Conservation (phyloP, 2,797 vertebrate species). For the Vultur gryphus region DNA sequence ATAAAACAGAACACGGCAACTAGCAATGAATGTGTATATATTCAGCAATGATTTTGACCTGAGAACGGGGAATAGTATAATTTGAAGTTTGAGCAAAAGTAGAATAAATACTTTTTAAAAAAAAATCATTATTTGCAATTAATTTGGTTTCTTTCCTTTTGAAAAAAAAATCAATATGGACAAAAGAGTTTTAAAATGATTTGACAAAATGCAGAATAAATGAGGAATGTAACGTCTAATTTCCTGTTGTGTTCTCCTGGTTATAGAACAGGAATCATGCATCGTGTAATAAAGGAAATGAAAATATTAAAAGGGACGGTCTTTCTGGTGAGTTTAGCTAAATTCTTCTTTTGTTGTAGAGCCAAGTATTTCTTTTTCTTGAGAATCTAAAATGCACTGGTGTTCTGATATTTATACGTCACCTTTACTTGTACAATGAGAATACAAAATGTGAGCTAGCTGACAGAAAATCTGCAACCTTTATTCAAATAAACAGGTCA, state of each 20-base stretch:
- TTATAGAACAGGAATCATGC: not conserved
- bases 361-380: not conserved
- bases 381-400: not conserved
- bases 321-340: not conserved
- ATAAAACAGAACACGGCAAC: conserved; percentile 1
- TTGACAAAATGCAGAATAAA: not conserved
- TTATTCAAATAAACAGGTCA: not conserved
- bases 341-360: not conserved
- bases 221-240: not conserved
- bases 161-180: not conserved
- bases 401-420: not conserved
- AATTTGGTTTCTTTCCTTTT: not conserved
- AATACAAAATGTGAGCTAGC: not conserved
- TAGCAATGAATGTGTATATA: not conserved
- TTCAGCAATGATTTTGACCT: not conserved
- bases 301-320: not conserved
- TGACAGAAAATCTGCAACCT: not conserved
- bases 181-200: not conserved
- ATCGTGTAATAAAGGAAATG: not conserved
- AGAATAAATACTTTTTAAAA: not conserved
- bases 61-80: not conserved
- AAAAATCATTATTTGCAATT: not conserved
- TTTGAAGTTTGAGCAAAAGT: not conserved
- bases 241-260: not conserved
- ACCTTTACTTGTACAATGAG: not conserved